phyloP scores from a whole-genome alignment of 2,797 vertebrate genomes.

The Pygocentrus nattereri region DNA sequence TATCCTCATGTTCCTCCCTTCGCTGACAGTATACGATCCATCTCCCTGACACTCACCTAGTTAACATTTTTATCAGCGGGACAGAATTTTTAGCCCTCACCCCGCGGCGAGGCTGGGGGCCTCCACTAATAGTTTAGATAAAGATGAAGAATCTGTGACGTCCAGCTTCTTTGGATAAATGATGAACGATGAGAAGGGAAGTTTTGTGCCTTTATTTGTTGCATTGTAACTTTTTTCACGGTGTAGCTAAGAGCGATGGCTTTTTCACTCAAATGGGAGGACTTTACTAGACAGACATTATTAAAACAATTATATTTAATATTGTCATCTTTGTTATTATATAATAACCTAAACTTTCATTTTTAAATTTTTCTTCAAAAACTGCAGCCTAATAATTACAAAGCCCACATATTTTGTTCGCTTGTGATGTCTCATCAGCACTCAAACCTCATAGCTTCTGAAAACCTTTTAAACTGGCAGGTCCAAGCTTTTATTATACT shows the following conservation, averaged over 20 bases:
- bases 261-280: neutral
- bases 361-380: too few relatives aligned
- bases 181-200: constrained; percentile 51
- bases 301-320: too few relatives aligned
- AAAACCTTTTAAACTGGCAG: too few relatives aligned
- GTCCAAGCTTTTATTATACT: too few relatives aligned
- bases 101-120: constrained; percentile 80
- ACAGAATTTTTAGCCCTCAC: constrained; percentile 80
- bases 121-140: constrained; percentile 83
- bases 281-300: neutral
- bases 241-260: neutral
- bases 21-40: constrained; percentile 88
- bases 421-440: too few relatives aligned
- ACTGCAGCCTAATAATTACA: too few relatives aligned
- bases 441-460: too few relatives aligned
- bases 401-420: too few relatives aligned
- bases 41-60: constrained; percentile 93
- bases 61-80: constrained; percentile 93
- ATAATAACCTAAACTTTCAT: neutral
- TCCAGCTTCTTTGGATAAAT: constrained; percentile 46
- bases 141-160: constrained; percentile 74
- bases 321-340: neutral
- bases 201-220: neutral
- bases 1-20: constrained; percentile 88
- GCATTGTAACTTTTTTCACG: neutral